Evolutionary conservation across 2,888 invertebrate genomes (phyloP).

Genomic region (Timema cristinae): DNA sequence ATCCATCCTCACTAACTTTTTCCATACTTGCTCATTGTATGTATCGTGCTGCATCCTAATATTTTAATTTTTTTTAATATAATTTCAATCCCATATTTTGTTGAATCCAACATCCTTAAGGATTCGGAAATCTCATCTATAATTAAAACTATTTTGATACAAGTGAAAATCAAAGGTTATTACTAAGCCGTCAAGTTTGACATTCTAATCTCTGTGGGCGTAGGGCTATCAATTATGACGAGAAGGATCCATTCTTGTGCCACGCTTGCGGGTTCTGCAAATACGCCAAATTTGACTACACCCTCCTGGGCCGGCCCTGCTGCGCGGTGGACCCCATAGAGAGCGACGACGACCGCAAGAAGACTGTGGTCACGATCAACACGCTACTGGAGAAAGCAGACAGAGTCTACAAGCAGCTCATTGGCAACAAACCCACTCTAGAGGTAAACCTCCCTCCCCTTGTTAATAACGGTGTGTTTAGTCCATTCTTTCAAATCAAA

Average conservation of each 20-base stretch:
- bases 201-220: slow-evolving; percentile 29
- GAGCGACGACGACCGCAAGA: slow-evolving; percentile 93
- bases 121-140: too few relatives aligned
- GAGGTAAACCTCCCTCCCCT: slow-evolving; percentile 55
- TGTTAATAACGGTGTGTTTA: too few relatives aligned
- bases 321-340: slow-evolving; percentile 97
- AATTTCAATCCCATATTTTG: too few relatives aligned
- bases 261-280: slow-evolving; percentile 99
- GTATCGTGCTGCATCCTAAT: too few relatives aligned
- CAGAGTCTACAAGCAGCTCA: slow-evolving; percentile 84
- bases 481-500: too few relatives aligned
- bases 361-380: slow-evolving; percentile 89
- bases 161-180: too few relatives aligned
- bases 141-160: too few relatives aligned
- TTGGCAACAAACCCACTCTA: slow-evolving; percentile 83
- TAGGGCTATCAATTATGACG: slow-evolving; percentile 97
- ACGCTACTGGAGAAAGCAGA: slow-evolving; percentile 91
- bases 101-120: too few relatives aligned
- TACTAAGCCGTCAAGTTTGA: too few relatives aligned
- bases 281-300: slow-evolving; percentile 98
- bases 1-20: too few relatives aligned
- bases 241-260: slow-evolving; percentile 97
- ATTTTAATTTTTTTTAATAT: too few relatives aligned
- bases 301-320: slow-evolving; percentile 83
- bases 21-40: too few relatives aligned